Evolutionary conservation across 2,113 vertebrate genomes (phyloP).

Genomic region (Chionomys nivalis): DNA sequence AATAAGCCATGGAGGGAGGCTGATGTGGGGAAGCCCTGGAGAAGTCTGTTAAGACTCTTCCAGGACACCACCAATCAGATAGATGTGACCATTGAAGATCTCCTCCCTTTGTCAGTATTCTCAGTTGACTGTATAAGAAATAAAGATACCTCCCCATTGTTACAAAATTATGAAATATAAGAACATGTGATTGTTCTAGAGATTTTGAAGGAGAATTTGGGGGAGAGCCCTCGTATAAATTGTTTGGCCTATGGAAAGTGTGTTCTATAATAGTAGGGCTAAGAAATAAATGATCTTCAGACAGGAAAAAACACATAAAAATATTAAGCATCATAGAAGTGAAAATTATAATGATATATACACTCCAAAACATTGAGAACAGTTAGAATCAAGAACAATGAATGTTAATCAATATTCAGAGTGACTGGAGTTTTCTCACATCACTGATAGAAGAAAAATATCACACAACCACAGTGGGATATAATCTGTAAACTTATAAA

Average conservation of each 20-base stretch:
- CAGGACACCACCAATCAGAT: background rate
- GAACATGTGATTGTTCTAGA: background rate
- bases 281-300: background rate
- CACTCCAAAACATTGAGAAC: background rate
- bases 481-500: background rate
- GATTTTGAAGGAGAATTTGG: background rate
- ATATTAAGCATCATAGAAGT: background rate
- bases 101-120: background rate
- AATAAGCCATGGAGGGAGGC: background rate
- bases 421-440: background rate
- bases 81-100: background rate
- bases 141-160: background rate
- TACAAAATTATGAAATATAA: slow-evolving; percentile 11
- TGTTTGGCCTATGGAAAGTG: background rate
- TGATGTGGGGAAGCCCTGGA: background rate
- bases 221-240: background rate
- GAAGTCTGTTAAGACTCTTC: no score
- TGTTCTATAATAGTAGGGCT: background rate
- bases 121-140: background rate
- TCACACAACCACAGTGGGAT: background rate
- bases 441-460: background rate
- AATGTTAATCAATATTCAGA: no score
- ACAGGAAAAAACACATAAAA: background rate
- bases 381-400: background rate
- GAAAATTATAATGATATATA: background rate